These are phyloP conservation scores for Elmis aenea DNA, from an alignment of 2,888 invertebrate genomes.

Conservation along the genomic window DNA sequence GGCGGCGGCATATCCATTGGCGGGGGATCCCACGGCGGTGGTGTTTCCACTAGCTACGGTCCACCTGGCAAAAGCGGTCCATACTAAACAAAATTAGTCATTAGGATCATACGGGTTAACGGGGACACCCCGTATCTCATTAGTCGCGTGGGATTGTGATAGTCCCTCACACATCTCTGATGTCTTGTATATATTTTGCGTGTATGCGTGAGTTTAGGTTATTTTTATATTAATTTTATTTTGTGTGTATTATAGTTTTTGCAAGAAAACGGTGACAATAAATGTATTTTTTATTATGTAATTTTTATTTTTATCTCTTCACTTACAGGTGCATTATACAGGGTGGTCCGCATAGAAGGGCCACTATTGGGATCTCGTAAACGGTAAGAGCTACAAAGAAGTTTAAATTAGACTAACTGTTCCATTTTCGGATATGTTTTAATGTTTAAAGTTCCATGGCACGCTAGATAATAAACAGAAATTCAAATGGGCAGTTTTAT, in stretches of 20 bases:
- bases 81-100: constrained; percentile 24
- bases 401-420: too few relatives aligned
- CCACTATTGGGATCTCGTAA: too few relatives aligned
- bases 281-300: constrained; percentile 30
- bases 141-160: constrained; percentile 26
- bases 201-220: constrained; percentile 29
- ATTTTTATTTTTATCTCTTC: too few relatives aligned
- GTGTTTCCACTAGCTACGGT: constrained; percentile 35
- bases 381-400: too few relatives aligned
- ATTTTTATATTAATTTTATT: constrained; percentile 29
- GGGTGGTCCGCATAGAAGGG: too few relatives aligned
- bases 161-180: constrained; percentile 23
- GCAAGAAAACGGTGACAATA: constrained; percentile 41
- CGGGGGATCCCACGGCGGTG: constrained; percentile 16
- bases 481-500: too few relatives aligned
- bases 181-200: constrained; percentile 33
- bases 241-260: constrained; percentile 27
- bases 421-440: too few relatives aligned
- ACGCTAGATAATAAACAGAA: too few relatives aligned
- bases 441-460: too few relatives aligned
- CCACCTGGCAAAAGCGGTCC: constrained; percentile 42
- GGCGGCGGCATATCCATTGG: constrained; percentile 38
- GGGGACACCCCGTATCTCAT: constrained; percentile 20
- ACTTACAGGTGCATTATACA: too few relatives aligned
- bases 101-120: constrained; percentile 21